Evolutionary conservation across 2,797 vertebrate genomes (phyloP).

Genomic region (Gymnothorax reevesii): DNA sequence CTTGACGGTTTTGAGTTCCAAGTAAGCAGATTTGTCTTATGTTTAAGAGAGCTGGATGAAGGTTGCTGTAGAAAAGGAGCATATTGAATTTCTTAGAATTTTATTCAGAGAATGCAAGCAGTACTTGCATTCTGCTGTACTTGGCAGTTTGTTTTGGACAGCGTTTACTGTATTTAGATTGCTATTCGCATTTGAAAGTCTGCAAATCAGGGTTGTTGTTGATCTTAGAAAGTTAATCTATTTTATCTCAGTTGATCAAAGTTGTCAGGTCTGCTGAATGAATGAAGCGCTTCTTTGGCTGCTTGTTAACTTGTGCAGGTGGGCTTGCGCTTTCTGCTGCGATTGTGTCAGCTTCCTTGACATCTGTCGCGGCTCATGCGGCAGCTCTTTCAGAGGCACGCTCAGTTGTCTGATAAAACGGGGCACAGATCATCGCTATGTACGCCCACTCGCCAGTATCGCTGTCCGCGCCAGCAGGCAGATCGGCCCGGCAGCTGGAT

Average conservation of each 20-base stretch:
- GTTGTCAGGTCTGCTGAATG: neutral
- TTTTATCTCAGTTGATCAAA: neutral
- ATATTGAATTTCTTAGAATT: neutral
- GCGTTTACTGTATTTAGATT: neutral
- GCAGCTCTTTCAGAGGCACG: neutral
- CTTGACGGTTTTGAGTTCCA: neutral
- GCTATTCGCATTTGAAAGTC: neutral
- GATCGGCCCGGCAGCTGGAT: neutral
- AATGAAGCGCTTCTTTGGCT: neutral
- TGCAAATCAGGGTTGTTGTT: too few species aligned
- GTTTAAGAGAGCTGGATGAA: neutral
- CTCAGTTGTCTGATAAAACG: neutral
- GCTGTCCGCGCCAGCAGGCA: too few species aligned
- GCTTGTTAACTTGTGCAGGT: neutral
- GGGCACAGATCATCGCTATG: neutral
- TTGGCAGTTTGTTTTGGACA: neutral
- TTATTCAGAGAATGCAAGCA: neutral
- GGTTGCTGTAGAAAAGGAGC: neutral
- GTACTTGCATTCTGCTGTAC: too few species aligned
- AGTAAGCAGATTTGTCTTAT: neutral
- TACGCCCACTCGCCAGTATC: neutral
- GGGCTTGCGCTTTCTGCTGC: neutral
- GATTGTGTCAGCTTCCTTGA: neutral
- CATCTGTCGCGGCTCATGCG: neutral
- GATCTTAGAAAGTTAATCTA: neutral